Evolutionary conservation across 2,113 vertebrate genomes (phyloP).

Genomic region (Grantiella picta): DNA sequence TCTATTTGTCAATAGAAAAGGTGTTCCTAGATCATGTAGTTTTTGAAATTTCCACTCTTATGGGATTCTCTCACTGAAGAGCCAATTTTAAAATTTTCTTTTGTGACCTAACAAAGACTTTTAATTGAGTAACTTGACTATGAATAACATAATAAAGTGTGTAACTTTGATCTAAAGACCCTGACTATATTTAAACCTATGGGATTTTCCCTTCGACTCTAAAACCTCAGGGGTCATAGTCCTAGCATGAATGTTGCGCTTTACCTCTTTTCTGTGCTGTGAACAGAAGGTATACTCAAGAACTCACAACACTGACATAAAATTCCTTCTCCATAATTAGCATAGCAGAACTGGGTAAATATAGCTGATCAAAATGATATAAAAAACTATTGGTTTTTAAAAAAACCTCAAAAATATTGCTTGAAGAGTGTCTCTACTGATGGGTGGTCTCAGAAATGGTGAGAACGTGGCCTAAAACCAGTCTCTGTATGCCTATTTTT

Average conservation of each 20-base stretch:
- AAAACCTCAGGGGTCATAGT: background rate
- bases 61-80: background rate
- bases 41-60: background rate
- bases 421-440: background rate
- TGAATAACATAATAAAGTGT: background rate
- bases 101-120: background rate
- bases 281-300: background rate
- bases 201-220: background rate
- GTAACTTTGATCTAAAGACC: background rate
- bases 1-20: background rate
- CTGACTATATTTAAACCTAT: background rate
- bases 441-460: background rate
- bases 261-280: background rate
- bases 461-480: background rate
- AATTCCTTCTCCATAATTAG: background rate
- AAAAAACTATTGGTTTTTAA: background rate
- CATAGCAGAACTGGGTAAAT: background rate
- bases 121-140: background rate
- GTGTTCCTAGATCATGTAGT: background rate
- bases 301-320: fast-evolving
- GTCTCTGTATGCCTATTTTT: background rate
- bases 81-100: background rate
- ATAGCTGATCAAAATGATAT: background rate
- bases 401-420: background rate
- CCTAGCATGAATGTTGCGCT: background rate